A percentile compares a stretch with the other conserved stretches of the same genome.
Conservation (phyloP, 2,113 vertebrate species). For the Mesitornis unicolor region DNA sequence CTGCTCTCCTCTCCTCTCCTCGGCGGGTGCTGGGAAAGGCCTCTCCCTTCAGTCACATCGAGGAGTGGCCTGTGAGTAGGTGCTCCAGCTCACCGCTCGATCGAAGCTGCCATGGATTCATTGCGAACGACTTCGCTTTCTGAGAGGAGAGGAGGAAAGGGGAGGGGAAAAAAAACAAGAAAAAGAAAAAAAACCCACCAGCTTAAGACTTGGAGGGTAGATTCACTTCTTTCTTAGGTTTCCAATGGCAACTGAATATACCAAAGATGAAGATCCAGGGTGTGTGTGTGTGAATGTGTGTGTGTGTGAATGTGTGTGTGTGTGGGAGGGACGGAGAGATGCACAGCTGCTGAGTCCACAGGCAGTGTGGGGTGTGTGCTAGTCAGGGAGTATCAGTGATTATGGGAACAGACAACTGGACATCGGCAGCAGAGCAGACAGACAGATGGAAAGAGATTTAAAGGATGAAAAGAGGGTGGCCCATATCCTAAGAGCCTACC, state of each 20-base stretch:
- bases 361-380: slow-evolving; percentile 50
- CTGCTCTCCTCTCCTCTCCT: slow-evolving; percentile 7
- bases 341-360: slow-evolving; percentile 66
- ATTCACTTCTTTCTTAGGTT: slow-evolving; percentile 85
- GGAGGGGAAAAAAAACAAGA: slow-evolving; percentile 4
- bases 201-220: slow-evolving; percentile 80
- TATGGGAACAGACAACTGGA: slow-evolving; percentile 23
- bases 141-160: slow-evolving; percentile 61
- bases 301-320: slow-evolving; percentile 14
- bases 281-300: neutral
- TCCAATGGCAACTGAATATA: slow-evolving; percentile 83
- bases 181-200: slow-evolving; percentile 19
- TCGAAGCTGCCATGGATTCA: slow-evolving; percentile 60
- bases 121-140: slow-evolving; percentile 69
- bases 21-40: slow-evolving; percentile 5
- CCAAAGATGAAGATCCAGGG: slow-evolving; percentile 78
- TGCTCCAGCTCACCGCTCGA: slow-evolving; percentile 51
- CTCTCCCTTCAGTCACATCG: slow-evolving; percentile 48
- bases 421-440: neutral
- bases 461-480: neutral
- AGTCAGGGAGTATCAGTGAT: neutral
- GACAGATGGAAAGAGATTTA: neutral
- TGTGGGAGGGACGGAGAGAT: slow-evolving; percentile 46
- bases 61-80: slow-evolving; percentile 53
- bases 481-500: neutral